Evolutionary conservation across 2,888 invertebrate genomes (phyloP), one percentile per base, ranked within the genome.

Genomic region (Lasioglossum malachurum): DNA sequence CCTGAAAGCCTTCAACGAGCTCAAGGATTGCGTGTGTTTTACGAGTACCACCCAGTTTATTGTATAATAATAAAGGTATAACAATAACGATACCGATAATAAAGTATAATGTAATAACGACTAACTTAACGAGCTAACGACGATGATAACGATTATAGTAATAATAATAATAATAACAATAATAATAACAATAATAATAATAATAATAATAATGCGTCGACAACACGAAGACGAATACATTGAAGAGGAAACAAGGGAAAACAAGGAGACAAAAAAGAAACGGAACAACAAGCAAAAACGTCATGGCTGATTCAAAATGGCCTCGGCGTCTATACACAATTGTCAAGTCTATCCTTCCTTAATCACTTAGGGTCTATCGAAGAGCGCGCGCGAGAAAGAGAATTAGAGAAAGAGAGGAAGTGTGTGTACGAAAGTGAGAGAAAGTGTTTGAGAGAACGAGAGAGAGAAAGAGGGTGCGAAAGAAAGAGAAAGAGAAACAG

Each of bases 1-100:
- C 86, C 88, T 82, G 80, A 89, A 94, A 92, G 93, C 94, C 94
- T 93, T 94, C 93, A 91, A 93, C 92, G 92, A 94, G 94, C 93
- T 94, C 93, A 93, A 93, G 94, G 92, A 93, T 91, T 93, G 92
- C 92, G 92, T 93, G 92, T 91, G 92, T 93, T 71, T 92, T 92
- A 91, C 90, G 88, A 90, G 88, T 89, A 91, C 89, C 91, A 91
- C 91, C 90, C 88, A 90, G 88, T 89, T 90, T 92, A 92, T 89
- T 92, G 90, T 92, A 91, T 91, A 90, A 91, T 38, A 71, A 19
- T 35, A 67, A 91, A 89, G 82, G 75, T 76, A 49, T 67, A 75
- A 82, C 53, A 89, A 79, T 88, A 82, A 77, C 60, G 53, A 71
- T 57, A 57, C 46, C 46, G 69, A 81, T 77, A 60, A 80, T 49